phyloP scores from a whole-genome alignment of 2,888 invertebrate genomes.

The Ptychoptera albimana region DNA sequence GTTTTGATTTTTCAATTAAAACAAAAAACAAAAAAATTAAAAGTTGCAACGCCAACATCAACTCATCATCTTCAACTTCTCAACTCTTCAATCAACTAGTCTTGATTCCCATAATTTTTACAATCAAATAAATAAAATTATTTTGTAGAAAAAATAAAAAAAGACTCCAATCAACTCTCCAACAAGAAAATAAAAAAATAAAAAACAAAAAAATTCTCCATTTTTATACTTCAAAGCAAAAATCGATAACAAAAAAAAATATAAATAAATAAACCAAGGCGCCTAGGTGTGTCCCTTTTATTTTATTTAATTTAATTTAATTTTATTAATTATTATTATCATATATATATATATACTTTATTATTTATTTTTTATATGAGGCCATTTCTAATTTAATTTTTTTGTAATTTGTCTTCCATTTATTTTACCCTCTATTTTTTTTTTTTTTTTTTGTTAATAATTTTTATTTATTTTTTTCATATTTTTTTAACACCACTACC shows the following conservation, averaged over 20 bases:
- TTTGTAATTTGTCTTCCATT: conserved; percentile 6
- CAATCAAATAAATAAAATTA: conserved; percentile 1
- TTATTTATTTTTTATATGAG: conserved; percentile 1
- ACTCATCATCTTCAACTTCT: not conserved
- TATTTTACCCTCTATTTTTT: conserved; percentile 1
- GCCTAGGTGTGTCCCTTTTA: conserved; percentile 12
- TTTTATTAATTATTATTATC: too few relatives aligned
- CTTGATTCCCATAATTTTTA: not conserved
- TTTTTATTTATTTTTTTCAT: conserved; percentile 1
- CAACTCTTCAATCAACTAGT: not conserved
- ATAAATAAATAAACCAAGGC: conserved; percentile 8
- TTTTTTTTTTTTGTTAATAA: conserved; percentile 2
- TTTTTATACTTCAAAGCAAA: conserved; percentile 1
- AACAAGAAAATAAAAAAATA: conserved; percentile 2
- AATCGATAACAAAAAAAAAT: conserved; percentile 4
- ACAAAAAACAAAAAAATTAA: conserved; percentile 2
- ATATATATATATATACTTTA: conserved; percentile 2
- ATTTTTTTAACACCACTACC: not conserved
- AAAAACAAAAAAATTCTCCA: conserved; percentile 1
- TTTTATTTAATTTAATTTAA: conserved; percentile 8
- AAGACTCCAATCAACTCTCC: conserved; percentile 3
- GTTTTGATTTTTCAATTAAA: not conserved
- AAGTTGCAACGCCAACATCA: not conserved
- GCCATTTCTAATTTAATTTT: not conserved
- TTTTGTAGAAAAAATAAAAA: conserved; percentile 1